Evolutionary conservation across 2,797 vertebrate genomes (phyloP), one percentile per base, ranked within the genome.

Genomic region (Bovichtus variegatus): DNA sequence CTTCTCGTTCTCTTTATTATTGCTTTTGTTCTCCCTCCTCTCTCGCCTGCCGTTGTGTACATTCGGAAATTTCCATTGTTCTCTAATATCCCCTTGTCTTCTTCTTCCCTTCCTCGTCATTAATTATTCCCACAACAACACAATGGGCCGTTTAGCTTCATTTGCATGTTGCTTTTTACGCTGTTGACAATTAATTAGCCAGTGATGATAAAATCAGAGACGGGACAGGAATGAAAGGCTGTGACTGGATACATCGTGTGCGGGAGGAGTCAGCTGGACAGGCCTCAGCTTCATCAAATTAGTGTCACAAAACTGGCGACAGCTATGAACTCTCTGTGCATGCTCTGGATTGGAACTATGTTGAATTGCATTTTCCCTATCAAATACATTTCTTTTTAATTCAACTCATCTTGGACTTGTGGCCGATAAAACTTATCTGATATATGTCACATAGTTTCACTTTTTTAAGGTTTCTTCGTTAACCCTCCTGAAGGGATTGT

Each of bases 21-120:
- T 74, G 76, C 84, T 85, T 87, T 88, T 92, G 86, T 90, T 83
- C 82, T 66, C 43, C 36, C 36, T 29, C 57, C 58, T 72, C 66
- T 38, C 29, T 74, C 34, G 60, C 74, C 70, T n/a, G 75, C 34
- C 34, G 47, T 78, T 78, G 71, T 71, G 73, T 55, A 47, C 49
- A 15, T 70, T 43, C 16, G 3, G 12, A 34, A 41, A 40, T 40
- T 58, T 41, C 81, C 34, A 81, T 89, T 90, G 84, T 88, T 78
- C 76, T 67, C 59, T 62, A 38, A 78, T 69, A 65, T 71, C 71
- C 73, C 16, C 21, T 71, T 36, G 21, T 77, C 29, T 63, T 82
- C 78, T 50, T 73, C 51, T 55, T 41, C 40, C 15, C 66, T 46
- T 65, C 64, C 64, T 72, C 59, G 0, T 65, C 81, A 55, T 86